A percentile compares a stretch with the other conserved stretches of the same genome.
Evolutionary conservation across 2,797 vertebrate species (phyloP).

Genomic region (Echeneis naucrates): DNA sequence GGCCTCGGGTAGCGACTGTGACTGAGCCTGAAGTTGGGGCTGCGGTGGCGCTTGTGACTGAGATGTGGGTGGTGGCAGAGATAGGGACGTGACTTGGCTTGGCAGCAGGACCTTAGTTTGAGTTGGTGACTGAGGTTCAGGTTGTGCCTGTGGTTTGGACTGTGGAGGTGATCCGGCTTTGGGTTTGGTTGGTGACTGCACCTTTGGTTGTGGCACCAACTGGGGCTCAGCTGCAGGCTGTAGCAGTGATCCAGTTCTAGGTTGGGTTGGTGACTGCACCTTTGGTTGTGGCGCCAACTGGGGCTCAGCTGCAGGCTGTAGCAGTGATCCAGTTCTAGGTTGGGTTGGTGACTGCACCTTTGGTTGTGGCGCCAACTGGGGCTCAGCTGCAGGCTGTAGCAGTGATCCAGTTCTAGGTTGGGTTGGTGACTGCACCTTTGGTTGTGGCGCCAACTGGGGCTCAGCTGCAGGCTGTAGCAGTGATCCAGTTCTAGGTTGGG

Average conservation of each 20-base stretch:
- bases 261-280: no score
- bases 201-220: not conserved
- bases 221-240: not conserved
- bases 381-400: no score
- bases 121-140: conserved; percentile 3
- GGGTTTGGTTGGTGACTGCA: conserved; percentile 6
- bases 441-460: no score
- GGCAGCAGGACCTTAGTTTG: conserved; percentile 16
- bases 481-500: no score
- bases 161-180: conserved; percentile 3
- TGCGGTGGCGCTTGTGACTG: conserved; percentile 27
- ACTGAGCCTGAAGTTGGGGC: conserved; percentile 30
- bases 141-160: conserved; percentile 15
- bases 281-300: no score
- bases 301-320: no score
- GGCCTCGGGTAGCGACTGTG: conserved; percentile 4
- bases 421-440: no score
- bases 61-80: conserved; percentile 9
- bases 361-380: no score
- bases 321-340: no score
- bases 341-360: no score
- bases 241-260: not conserved
- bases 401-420: no score
- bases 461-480: no score
- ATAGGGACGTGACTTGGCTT: conserved; percentile 9